Evolutionary conservation across 2,797 vertebrate genomes (phyloP).

Genomic region (Hypotaenidia philippensis): DNA sequence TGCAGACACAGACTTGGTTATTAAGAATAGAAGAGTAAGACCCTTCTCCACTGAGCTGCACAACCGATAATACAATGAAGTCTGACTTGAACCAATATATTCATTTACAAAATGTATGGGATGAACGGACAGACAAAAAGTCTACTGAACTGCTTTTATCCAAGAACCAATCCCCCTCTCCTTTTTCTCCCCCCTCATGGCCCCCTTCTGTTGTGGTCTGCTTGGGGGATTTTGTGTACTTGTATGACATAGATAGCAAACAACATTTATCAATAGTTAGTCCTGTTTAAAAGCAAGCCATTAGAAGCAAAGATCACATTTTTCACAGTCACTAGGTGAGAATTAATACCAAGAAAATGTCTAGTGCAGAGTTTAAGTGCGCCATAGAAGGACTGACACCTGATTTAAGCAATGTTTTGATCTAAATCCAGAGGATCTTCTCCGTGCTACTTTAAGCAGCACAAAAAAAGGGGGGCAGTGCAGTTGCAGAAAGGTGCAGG

Average conservation of each 20-base stretch:
- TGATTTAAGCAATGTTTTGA: neutral
- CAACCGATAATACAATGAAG: neutral
- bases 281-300: neutral
- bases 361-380: neutral
- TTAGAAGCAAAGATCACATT: neutral
- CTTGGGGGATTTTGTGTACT: neutral
- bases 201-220: neutral
- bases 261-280: neutral
- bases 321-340: neutral
- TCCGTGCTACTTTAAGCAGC: neutral
- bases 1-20: slow-evolving; percentile 17
- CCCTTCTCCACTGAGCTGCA: neutral
- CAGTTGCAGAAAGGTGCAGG: neutral
- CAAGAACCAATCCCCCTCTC: neutral
- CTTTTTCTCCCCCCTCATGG: rapidly evolving
- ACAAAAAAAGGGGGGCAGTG: neutral
- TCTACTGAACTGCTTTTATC: neutral
- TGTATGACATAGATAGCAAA: neutral
- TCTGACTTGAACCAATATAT: neutral
- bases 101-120: neutral
- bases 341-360: neutral
- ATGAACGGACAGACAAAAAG: neutral
- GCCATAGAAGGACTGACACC: neutral
- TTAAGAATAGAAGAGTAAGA: neutral
- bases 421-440: neutral